phyloP scores from a whole-genome alignment of 2,888 invertebrate species.

The Amiota minor region DNA sequence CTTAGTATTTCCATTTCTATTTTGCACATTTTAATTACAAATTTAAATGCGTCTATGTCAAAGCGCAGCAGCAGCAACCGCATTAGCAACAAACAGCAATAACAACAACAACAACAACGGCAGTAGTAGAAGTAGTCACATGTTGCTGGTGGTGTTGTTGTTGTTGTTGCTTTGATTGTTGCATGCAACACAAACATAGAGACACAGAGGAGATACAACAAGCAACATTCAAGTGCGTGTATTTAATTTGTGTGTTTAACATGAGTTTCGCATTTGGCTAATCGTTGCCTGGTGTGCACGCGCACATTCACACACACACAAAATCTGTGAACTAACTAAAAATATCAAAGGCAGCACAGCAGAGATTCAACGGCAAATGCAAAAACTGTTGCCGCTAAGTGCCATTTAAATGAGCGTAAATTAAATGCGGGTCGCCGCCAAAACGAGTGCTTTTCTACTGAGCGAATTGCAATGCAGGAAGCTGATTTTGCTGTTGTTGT shows the following conservation, averaged over 20 bases:
- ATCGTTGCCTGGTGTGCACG: conserved; percentile 24
- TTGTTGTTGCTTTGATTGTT: background rate
- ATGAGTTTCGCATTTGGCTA: conserved; percentile 67
- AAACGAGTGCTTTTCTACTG: background rate
- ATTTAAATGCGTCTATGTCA: conserved; percentile 46
- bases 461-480: conserved; percentile 21
- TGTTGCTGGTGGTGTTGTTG: conserved; percentile 11
- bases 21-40: conserved; percentile 47
- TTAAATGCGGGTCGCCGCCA: conserved; percentile 64
- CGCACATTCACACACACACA: conserved; percentile 18
- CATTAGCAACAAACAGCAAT: too few species aligned
- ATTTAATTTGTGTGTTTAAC: conserved; percentile 58
- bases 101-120: background rate
- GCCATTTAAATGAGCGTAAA: conserved; percentile 67
- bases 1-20: conserved; percentile 19
- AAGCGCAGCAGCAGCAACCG: conserved; percentile 15
- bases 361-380: background rate
- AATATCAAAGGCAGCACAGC: background rate
- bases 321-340: background rate
- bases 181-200: background rate
- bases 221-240: conserved; percentile 52
- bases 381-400: conserved; percentile 42
- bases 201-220: too few species aligned
- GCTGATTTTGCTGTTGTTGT: background rate
- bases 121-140: background rate